phyloP scores from a whole-genome alignment of 2,113 vertebrate genomes.

The Apaloderma vittatum region DNA sequence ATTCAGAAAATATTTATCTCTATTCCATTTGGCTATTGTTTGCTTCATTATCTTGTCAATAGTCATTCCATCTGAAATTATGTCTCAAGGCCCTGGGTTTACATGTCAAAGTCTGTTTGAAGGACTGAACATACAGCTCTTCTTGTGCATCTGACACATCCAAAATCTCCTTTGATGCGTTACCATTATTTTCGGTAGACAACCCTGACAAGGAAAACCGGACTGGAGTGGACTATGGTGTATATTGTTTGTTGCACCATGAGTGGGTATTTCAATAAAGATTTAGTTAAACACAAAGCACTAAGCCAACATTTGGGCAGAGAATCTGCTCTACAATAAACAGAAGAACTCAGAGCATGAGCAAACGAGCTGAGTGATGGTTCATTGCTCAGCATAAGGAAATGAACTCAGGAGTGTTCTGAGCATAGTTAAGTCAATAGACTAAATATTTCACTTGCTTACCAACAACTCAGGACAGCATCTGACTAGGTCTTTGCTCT shows the following conservation, averaged over 20 bases:
- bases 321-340: slow-evolving; percentile 1
- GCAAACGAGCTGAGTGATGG: neutral
- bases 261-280: neutral
- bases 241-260: accelerated
- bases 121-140: neutral
- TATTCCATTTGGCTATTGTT: neutral
- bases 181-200: neutral
- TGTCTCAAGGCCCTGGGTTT: neutral
- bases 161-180: neutral
- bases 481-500: neutral
- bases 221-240: neutral
- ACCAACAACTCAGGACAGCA: neutral
- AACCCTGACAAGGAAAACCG: neutral
- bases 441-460: neutral
- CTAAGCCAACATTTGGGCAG: slow-evolving; percentile 8
- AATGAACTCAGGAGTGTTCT: neutral
- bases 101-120: neutral
- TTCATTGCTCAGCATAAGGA: slow-evolving; percentile 32
- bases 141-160: neutral
- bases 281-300: neutral
- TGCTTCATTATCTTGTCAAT: neutral
- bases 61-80: no score
- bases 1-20: neutral
- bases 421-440: neutral
- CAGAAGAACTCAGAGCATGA: neutral